Conservation (phyloP, 2,888 invertebrate genomes). For the Dusona sp. region DNA sequence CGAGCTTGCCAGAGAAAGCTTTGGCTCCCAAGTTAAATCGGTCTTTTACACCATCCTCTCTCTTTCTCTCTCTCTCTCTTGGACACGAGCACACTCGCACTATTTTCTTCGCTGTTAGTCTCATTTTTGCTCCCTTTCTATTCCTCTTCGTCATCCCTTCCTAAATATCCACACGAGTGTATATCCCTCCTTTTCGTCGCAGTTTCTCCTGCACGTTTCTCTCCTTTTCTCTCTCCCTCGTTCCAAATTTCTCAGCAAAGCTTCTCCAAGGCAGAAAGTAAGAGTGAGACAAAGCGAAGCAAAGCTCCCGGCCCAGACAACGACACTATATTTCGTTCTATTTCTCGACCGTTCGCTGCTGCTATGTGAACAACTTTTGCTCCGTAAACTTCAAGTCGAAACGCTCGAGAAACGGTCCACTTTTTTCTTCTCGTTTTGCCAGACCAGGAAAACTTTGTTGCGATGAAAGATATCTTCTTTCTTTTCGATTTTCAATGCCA, state of each 20-base stretch:
- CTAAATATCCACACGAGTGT: constrained; percentile 39
- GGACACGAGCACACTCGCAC: constrained; percentile 47
- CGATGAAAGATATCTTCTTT: background rate
- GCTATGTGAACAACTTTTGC: constrained; percentile 50
- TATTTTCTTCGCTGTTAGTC: constrained; percentile 44
- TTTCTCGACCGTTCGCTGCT: constrained; percentile 77
- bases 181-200: constrained; percentile 29
- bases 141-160: constrained; percentile 63
- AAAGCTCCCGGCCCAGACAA: constrained; percentile 41
- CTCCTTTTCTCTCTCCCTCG: constrained; percentile 40
- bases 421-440: constrained; percentile 10
- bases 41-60: constrained; percentile 66
- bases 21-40: constrained; percentile 76
- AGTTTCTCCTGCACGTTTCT: constrained; percentile 55
- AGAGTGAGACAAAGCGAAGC: constrained; percentile 46
- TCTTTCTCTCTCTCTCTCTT: constrained; percentile 1
- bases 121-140: constrained; percentile 62
- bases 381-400: background rate
- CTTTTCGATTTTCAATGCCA: constrained; percentile 3
- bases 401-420: constrained; percentile 10
- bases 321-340: constrained; percentile 75
- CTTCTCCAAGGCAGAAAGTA: constrained; percentile 62
- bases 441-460: constrained; percentile 5
- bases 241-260: constrained; percentile 65
- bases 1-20: constrained; percentile 63